Percentiles rank a stretch among this genome's conserved stretches.
Evolutionary conservation across 2,113 vertebrate species (phyloP).

Genomic region (Chunga burmeisteri): DNA sequence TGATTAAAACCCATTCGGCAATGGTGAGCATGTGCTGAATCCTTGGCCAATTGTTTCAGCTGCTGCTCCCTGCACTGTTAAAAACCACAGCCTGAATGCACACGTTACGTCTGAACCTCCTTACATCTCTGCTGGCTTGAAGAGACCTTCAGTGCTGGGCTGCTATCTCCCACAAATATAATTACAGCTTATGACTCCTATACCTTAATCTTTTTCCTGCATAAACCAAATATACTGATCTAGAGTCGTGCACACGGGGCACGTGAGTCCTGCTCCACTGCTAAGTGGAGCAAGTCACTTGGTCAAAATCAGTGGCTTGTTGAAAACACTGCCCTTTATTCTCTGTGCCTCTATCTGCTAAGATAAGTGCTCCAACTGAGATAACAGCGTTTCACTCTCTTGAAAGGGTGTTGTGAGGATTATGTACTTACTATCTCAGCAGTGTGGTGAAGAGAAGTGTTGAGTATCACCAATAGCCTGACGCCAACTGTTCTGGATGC

Average conservation of each 20-base stretch:
- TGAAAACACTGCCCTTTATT: not conserved
- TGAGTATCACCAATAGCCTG: not conserved
- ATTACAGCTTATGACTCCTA: not conserved
- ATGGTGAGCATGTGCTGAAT: not conserved
- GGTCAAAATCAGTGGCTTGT: not conserved
- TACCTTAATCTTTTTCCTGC: not conserved
- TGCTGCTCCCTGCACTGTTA: not conserved
- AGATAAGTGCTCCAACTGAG: not conserved
- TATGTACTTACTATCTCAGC: not conserved
- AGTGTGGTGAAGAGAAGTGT: not conserved
- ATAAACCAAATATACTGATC: not conserved
- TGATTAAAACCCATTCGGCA: not conserved
- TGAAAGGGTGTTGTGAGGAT: not conserved
- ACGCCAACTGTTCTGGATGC: not conserved
- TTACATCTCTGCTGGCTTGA: not conserved
- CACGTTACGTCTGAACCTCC: not conserved
- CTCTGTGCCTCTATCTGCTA: not conserved
- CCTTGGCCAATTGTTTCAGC: not conserved
- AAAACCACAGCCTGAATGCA: not conserved
- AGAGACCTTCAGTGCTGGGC: not conserved
- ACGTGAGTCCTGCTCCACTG: not conserved
- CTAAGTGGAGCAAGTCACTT: not conserved
- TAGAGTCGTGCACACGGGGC: not conserved
- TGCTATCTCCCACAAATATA: not conserved
- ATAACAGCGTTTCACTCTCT: not conserved